Evolutionary conservation across 2,797 vertebrate genomes (phyloP), one percentile per base, ranked within the genome.

Genomic region (Myotis vivesi): DNA sequence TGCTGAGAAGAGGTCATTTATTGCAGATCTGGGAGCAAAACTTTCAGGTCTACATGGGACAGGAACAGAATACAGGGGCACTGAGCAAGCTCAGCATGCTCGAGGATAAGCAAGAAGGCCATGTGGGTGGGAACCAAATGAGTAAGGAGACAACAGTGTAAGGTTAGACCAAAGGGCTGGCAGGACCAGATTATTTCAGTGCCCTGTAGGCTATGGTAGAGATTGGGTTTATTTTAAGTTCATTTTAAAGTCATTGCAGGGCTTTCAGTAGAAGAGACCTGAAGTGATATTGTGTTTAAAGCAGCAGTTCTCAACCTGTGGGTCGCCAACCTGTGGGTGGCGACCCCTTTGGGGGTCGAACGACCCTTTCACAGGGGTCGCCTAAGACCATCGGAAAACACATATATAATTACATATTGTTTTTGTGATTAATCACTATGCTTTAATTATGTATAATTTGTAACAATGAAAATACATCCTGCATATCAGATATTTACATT

Each of bases 41-140:
- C 1, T 1, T 57, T 46, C 9, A 7, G 0, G 16, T 9, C 23
- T 19, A 15, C 1, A 12, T 2, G 1, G 16, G 53, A 20, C 9
- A 30, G 64, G 44, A 41, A 1, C 7, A 10, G 3, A 11, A 25
- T 8, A 11, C 3, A 3, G 28, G 28, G n/a, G 28, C 25, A 10
- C 5, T 41, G 64, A 80, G 33, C 5, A 44, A 25, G 20, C 3
- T 12, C 51, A 22, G 36, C 2, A 0, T 33, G 2, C 79, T 22
- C 1, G 4, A 62, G 38, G 33, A 49, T 55, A 4, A 62, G 25
- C 51, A 53, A 84, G 41, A 81, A 3, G 49, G 28, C 36, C 25
- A 25, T 2, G 2, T 17, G 6, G 28, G 6, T 36, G 30, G 10
- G n/a, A 89, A 6, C 36, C 2, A 6, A 53, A 28, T 9, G 10